phyloP scores from a whole-genome alignment of 1,140 invertebrate species.

The Propsilocerus akamusi region DNA sequence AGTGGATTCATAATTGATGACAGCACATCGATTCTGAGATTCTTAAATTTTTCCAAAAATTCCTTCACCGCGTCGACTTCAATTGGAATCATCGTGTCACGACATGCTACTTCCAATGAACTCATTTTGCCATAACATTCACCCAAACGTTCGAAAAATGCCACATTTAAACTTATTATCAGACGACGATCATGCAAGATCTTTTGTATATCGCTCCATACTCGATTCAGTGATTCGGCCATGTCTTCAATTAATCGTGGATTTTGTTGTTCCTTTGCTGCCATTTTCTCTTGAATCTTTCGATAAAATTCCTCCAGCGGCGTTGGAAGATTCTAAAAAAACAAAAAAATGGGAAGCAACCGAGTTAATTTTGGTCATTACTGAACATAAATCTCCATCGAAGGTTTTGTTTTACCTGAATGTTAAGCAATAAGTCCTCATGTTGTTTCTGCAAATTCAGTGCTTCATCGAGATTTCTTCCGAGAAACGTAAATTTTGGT shows the following conservation, averaged over 20 bases:
- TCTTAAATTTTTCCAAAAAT: constrained; percentile 40
- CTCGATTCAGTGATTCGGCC: constrained; percentile 71
- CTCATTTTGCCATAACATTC: constrained; percentile 51
- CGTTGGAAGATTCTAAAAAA: constrained; percentile 64
- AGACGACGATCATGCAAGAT: constrained; percentile 58
- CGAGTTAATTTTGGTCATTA: neutral
- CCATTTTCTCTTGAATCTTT: constrained; percentile 59
- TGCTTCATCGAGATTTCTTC: constrained; percentile 56
- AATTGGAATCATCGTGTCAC: constrained; percentile 38
- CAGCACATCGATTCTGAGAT: constrained; percentile 45
- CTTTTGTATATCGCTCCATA: constrained; percentile 74
- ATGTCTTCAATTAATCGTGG: constrained; percentile 76
- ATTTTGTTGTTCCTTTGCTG: constrained; percentile 54
- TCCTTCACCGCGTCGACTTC: constrained; percentile 46
- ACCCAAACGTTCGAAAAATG: constrained; percentile 49
- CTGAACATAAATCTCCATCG: neutral
- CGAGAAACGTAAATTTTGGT: constrained; percentile 66
- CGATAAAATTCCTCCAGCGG: constrained; percentile 76
- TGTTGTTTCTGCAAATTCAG: constrained; percentile 54
- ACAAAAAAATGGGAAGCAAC: constrained; percentile 3
- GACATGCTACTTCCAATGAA: constrained; percentile 43
- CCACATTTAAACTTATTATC: constrained; percentile 55
- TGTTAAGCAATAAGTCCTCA: constrained; percentile 62
- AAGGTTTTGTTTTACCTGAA: constrained; percentile 50
- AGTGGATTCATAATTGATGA: constrained; percentile 57